A percentile compares a stretch with the other conserved stretches of the same genome.
phyloP scores from a whole-genome alignment of 2,113 vertebrate species.

The Gambusia affinis region DNA sequence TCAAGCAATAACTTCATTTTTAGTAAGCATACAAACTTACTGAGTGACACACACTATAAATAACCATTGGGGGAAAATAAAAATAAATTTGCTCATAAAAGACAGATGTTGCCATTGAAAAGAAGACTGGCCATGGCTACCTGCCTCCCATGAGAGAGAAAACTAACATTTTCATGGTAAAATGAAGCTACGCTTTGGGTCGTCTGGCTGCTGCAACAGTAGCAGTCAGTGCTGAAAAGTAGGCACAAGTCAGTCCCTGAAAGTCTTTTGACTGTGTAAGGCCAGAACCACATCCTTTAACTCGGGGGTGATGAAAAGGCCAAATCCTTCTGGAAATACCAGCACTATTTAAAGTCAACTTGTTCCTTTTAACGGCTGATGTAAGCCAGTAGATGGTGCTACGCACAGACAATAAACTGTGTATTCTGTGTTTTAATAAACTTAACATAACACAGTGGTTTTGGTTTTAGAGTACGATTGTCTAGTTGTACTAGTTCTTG shows the following conservation, averaged over 20 bases:
- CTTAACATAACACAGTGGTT: neutral
- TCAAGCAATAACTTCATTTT: slow-evolving; percentile 40
- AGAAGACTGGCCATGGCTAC: slow-evolving; percentile 53
- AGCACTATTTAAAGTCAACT: neutral
- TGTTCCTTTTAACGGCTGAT: neutral
- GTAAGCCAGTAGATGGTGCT: neutral
- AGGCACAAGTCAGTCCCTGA: slow-evolving; percentile 40
- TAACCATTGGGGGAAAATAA: slow-evolving; percentile 41
- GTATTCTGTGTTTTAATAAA: neutral
- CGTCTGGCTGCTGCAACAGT: slow-evolving; percentile 49
- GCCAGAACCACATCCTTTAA: slow-evolving; percentile 43
- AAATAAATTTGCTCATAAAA: slow-evolving; percentile 67
- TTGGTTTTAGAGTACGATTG: neutral
- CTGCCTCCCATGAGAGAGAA: slow-evolving; percentile 53
- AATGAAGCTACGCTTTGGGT: slow-evolving; percentile 51
- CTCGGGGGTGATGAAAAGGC: slow-evolving; percentile 31
- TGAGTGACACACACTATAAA: slow-evolving; percentile 29
- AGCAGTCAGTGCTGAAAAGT: slow-evolving; percentile 50
- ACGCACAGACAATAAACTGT: neutral
- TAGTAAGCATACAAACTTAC: slow-evolving; percentile 22
- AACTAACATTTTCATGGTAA: slow-evolving; percentile 50
- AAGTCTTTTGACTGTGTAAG: slow-evolving; percentile 53
- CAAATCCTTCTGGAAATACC: slow-evolving; percentile 27
- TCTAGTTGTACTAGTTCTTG: neutral
- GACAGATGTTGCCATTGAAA: slow-evolving; percentile 62